Conservation (phyloP, 2,888 invertebrate genomes). For the Harpagoxenus sublaevis region DNA sequence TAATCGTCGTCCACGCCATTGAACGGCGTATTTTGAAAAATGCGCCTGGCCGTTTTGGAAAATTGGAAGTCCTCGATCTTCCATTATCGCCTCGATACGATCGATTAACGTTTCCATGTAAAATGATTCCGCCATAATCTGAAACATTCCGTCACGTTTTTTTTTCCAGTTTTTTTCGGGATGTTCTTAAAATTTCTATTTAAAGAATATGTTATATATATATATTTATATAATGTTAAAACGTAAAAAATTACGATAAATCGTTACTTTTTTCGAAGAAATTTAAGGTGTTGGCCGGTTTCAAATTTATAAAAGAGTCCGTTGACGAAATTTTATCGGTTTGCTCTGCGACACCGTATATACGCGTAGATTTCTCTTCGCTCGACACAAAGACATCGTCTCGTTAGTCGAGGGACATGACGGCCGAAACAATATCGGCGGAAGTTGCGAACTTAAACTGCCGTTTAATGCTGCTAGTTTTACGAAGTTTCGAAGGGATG, state of each 20-base stretch:
- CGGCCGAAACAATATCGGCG: conserved; percentile 41
- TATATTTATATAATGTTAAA: not conserved
- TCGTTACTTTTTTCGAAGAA: not conserved
- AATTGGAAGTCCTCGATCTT: conserved; percentile 13
- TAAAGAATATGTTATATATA: not conserved
- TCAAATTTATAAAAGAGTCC: not conserved
- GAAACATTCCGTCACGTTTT: not conserved
- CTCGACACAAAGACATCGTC: conserved; percentile 22
- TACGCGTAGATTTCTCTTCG: conserved; percentile 1
- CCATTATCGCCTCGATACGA: not conserved
- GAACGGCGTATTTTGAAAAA: conserved; percentile 57
- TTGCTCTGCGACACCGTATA: not conserved
- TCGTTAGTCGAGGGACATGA: conserved; percentile 12
- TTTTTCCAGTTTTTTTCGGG: too few species aligned
- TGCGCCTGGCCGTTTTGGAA: not conserved
- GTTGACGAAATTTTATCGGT: not conserved
- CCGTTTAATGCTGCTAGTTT: conserved; percentile 43
- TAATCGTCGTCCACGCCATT: conserved; percentile 71
- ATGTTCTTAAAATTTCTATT: not conserved
- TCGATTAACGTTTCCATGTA: not conserved
- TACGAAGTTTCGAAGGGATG: conserved; percentile 36
- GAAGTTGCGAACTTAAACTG: conserved; percentile 40
- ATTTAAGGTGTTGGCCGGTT: not conserved
- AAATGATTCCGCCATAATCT: not conserved
- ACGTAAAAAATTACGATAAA: not conserved